Evolutionary conservation across 2,888 invertebrate genomes (phyloP).

Genomic region (Alentia gelatinosa): DNA sequence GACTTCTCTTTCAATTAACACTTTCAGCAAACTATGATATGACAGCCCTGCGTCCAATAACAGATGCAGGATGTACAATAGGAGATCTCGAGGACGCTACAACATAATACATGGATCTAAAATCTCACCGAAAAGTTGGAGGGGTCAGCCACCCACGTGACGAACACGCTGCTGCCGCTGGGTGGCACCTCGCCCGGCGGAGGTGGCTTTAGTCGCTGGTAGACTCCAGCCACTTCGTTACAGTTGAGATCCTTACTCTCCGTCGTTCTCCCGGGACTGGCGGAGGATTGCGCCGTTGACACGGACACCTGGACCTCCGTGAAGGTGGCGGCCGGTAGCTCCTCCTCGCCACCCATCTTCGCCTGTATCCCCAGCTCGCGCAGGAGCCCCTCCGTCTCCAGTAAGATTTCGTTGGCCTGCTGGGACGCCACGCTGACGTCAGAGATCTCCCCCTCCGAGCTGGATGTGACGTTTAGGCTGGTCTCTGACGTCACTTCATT

Average conservation of each 20-base stretch:
- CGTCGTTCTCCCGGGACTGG: background rate
- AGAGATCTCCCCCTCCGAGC: background rate
- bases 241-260: background rate
- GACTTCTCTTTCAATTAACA: no score
- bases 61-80: no score
- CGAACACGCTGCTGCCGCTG: background rate
- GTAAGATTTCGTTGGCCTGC: background rate
- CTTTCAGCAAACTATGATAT: no score
- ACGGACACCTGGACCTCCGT: background rate
- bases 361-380: background rate
- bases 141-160: slow-evolving; percentile 17
- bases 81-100: background rate
- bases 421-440: background rate
- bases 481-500: background rate
- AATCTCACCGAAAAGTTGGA: background rate
- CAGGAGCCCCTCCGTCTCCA: background rate
- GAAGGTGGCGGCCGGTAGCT: background rate
- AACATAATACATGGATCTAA: background rate
- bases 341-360: background rate
- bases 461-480: background rate
- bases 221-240: background rate
- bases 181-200: background rate
- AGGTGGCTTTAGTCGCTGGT: background rate
- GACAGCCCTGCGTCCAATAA: no score
- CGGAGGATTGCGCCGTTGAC: background rate